A percentile compares a stretch with the other conserved stretches of the same genome.
Conservation (phyloP, 92 coral and sea anemone species). For the Plumapathes pennacea region DNA sequence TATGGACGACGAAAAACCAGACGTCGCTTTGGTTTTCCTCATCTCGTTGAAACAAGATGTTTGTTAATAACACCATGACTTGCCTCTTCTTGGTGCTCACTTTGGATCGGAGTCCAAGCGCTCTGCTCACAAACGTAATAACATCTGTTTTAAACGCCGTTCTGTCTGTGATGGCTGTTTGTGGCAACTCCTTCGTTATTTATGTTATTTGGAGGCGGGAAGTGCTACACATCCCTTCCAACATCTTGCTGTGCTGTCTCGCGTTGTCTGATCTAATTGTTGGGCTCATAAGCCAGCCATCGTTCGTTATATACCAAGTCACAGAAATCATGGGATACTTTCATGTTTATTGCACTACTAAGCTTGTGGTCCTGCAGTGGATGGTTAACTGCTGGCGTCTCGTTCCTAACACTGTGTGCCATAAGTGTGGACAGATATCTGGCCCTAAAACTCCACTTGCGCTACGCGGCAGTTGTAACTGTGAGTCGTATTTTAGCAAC, state of each 20-base stretch:
- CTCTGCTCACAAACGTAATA: not conserved
- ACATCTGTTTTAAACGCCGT: slow-evolving; percentile 10
- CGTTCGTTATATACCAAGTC: slow-evolving; percentile 16
- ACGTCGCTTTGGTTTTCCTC: no score
- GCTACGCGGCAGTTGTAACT: slow-evolving; percentile 16
- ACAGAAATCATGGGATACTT: slow-evolving; percentile 1
- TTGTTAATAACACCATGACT: no score
- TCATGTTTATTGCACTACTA: slow-evolving; percentile 1
- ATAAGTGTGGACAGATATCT: slow-evolving; percentile 27
- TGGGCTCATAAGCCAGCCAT: slow-evolving; percentile 17
- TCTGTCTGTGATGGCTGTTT: slow-evolving; percentile 5
- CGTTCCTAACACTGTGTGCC: slow-evolving; percentile 13
- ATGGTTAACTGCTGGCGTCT: slow-evolving; percentile 20
- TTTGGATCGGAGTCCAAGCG: no score
- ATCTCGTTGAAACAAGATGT: no score
- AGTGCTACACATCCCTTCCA: slow-evolving; percentile 4
- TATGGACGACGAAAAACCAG: no score
- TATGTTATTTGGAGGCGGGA: slow-evolving; percentile 4
- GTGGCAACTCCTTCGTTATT: slow-evolving; percentile 2
- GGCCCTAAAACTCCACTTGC: slow-evolving; percentile 20
- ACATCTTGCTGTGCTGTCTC: slow-evolving; percentile 16
- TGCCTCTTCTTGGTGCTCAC: no score
- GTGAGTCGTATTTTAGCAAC: no score
- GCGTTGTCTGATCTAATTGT: slow-evolving; percentile 32
- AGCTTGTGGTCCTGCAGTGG: slow-evolving; percentile 4